Evolutionary conservation across 2,113 vertebrate genomes (phyloP).

Genomic region (Puffinus mauretanicus): DNA sequence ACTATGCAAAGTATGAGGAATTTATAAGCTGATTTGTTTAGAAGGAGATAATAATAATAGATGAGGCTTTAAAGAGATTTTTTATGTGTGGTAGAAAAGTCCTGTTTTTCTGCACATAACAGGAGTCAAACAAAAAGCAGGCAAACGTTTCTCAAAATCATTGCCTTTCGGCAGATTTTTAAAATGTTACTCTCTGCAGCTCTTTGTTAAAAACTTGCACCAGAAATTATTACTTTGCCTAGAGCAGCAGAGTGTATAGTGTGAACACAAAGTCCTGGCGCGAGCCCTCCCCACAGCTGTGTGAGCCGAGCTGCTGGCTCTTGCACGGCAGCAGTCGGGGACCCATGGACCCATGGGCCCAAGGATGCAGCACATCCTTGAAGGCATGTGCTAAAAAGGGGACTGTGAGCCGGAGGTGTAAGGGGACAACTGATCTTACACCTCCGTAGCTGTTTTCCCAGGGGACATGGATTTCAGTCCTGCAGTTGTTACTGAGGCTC

Average conservation of each 20-base stretch:
- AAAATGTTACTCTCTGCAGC: neutral
- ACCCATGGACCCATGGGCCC: rapidly evolving
- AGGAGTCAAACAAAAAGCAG: neutral
- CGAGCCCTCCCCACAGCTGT: neutral
- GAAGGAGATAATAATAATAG: neutral
- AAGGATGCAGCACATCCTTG: neutral
- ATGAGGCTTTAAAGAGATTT: neutral
- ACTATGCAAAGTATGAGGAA: neutral
- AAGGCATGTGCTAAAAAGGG: neutral
- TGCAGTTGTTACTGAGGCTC: neutral
- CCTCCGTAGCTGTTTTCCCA: neutral
- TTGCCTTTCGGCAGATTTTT: neutral
- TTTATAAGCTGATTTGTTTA: neutral
- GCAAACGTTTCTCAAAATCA: neutral
- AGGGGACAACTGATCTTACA: neutral
- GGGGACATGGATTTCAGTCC: neutral
- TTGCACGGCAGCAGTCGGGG: neutral
- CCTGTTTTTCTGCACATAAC: neutral
- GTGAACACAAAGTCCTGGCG: neutral
- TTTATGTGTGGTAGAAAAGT: neutral
- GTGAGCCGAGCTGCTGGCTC: neutral
- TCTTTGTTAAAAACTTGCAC: neutral
- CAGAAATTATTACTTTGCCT: neutral
- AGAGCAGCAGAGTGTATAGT: neutral
- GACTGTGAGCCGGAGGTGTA: neutral